Evolutionary conservation across 2,888 invertebrate species (phyloP), one percentile per base, ranked within the genome.

Genomic region (Metacarcinus magister): DNA sequence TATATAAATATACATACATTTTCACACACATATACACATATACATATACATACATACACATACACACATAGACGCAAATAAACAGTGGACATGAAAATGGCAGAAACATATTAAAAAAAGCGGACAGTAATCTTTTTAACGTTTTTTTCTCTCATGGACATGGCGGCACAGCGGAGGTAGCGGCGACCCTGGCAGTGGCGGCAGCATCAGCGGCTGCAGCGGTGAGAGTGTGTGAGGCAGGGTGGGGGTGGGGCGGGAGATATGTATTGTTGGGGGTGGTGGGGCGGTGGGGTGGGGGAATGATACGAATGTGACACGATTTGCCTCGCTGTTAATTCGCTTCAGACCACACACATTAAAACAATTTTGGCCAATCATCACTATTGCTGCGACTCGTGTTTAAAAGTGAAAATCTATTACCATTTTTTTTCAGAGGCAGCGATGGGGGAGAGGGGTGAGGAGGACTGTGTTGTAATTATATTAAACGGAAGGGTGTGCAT

Each of bases 381-480:
- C 82, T 32, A 32, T 13, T 32, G 32, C 82, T 28, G 32, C 32
- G 32, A 82, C 82, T 32, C 82, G 32, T 82, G 82, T 82, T 82
- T 82, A 82, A 82, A 82, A 32, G 82, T 82, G 82, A 82, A 82
- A 82, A 82, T 82, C 82, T 82, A 82, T 82, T 32, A 82, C 82
- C 32, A 23, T 82, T 67, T 67, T 67, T 67, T 23, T 67, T 19
- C 67, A 67, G 19, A 67, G 67, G n/a, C 67, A n/a, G 67, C 19
- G 67, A 67, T 28, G 75, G 75, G n/a, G n/a, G n/a, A n/a, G 8
- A 23, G n/a, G 75, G n/a, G 3, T 16, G 16, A 16, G 2, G 13
- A 19, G 13, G 16, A 32, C 23, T 19, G 23, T n/a, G 75, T 75
- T 82, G 82, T 82, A 82, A 82, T 82, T 82, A 28, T 82, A 82